A percentile compares a stretch with the other conserved stretches of the same genome.
Evolutionary conservation across 2,113 vertebrate genomes (phyloP).

Genomic region (Mustelus asterias): DNA sequence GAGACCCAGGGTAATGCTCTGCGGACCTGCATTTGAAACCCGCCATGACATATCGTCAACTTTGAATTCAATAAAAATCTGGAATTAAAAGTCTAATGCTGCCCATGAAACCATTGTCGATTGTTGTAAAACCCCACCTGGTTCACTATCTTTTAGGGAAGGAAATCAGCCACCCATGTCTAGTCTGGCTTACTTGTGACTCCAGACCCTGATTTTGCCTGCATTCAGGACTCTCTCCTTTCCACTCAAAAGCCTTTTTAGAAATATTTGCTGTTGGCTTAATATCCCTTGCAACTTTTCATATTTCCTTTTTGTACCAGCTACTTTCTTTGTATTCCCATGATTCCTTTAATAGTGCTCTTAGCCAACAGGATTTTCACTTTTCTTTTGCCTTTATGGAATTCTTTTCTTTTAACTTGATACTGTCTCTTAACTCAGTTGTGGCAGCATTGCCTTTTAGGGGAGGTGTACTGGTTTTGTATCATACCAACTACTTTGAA

Average conservation of each 20-base stretch:
- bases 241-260: not conserved
- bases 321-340: not conserved
- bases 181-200: too few species aligned
- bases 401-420: not conserved
- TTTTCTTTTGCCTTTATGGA: not conserved
- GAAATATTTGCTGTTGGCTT: not conserved
- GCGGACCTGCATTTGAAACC: too few species aligned
- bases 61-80: too few species aligned
- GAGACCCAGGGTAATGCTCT: too few species aligned
- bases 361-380: not conserved
- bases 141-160: too few species aligned
- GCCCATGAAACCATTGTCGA: too few species aligned
- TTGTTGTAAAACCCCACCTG: too few species aligned
- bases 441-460: not conserved
- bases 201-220: too few species aligned
- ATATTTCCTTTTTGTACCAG: not conserved
- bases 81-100: too few species aligned
- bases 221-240: not conserved
- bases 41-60: too few species aligned
- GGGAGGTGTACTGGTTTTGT: conserved; percentile 4
- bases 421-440: not conserved
- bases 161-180: too few species aligned
- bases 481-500: not conserved
- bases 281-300: not conserved
- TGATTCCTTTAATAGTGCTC: not conserved